phyloP scores from a whole-genome alignment of 2,797 vertebrate genomes.

The Eleutherodactylus coqui region DNA sequence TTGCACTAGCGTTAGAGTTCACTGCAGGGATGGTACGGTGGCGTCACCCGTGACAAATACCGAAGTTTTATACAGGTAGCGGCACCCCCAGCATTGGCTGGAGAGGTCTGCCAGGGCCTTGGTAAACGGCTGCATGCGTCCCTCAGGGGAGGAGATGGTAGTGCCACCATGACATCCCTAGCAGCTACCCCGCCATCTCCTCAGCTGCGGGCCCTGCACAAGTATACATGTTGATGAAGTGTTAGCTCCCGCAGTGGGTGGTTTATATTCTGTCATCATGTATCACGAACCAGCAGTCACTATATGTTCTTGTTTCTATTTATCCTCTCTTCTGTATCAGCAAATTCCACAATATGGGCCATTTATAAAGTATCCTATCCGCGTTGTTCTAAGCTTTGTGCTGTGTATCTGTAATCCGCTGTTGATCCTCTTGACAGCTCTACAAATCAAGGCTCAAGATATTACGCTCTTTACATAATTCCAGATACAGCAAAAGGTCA shows the following conservation, averaged over 20 bases:
- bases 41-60: too few relatives aligned
- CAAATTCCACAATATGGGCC: not conserved
- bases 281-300: not conserved
- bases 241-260: not conserved
- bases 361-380: not conserved
- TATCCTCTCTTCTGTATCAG: not conserved
- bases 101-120: too few relatives aligned
- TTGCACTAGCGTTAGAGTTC: too few relatives aligned
- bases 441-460: constrained; percentile 30
- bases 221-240: not conserved
- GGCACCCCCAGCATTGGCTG: too few relatives aligned
- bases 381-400: not conserved
- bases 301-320: not conserved
- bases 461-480: constrained; percentile 49
- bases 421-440: constrained; percentile 13
- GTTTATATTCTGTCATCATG: not conserved
- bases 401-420: constrained; percentile 63
- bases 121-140: too few relatives aligned
- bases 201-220: too few relatives aligned
- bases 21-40: too few relatives aligned
- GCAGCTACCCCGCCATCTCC: too few relatives aligned
- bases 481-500: constrained; percentile 7
- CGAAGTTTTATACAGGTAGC: too few relatives aligned
- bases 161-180: too few relatives aligned
- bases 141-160: too few relatives aligned